phyloP scores from a whole-genome alignment of 2,113 vertebrate genomes.

The Heptranchias perlo region DNA sequence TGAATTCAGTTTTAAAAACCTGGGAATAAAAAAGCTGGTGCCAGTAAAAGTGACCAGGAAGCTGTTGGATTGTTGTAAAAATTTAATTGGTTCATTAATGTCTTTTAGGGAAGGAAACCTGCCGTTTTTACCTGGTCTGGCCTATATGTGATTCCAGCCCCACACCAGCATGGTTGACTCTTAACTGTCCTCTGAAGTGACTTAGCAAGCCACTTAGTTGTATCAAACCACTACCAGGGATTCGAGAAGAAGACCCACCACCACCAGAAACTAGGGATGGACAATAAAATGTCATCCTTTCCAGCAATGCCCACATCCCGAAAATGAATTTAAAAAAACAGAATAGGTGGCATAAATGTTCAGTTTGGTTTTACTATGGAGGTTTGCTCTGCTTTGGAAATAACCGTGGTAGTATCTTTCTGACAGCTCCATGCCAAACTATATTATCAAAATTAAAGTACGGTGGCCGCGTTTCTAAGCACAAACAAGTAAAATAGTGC shows the following conservation, averaged over 20 bases:
- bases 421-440: background rate
- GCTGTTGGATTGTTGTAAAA: background rate
- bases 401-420: background rate
- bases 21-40: background rate
- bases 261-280: background rate
- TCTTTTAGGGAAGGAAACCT: background rate
- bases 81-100: background rate
- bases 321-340: background rate
- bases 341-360: background rate
- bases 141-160: background rate
- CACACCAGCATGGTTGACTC: background rate
- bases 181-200: background rate
- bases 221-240: background rate
- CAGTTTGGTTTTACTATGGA: background rate
- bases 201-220: background rate
- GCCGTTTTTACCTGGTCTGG: background rate
- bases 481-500: background rate
- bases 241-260: background rate
- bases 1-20: background rate
- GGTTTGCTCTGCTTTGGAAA: background rate
- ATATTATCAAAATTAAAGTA: background rate
- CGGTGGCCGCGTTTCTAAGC: background rate
- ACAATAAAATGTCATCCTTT: background rate
- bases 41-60: background rate
- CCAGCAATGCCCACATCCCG: background rate